Evolutionary conservation across 2,797 vertebrate genomes (phyloP).

Genomic region (Tauraco hartlaubi): DNA sequence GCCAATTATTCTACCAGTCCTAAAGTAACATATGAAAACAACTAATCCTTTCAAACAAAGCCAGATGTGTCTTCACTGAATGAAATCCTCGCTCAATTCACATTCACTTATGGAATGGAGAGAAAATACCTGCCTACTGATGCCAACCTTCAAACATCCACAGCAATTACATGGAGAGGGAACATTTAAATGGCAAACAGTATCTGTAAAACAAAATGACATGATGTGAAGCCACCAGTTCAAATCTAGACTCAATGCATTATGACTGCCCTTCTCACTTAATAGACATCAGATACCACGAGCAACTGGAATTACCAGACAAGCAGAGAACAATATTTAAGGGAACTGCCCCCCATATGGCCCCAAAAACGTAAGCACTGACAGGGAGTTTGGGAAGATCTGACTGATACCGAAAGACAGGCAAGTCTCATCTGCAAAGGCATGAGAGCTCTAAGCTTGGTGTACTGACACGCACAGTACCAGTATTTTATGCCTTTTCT

Average conservation of each 20-base stretch:
- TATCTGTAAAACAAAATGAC: constrained; percentile 25
- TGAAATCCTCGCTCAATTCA: constrained; percentile 14
- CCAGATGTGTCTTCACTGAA: not conserved
- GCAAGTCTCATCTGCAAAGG: not conserved
- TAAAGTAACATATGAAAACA: constrained; percentile 42
- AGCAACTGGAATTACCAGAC: not conserved
- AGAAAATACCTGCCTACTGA: not conserved
- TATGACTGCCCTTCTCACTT: constrained; percentile 43
- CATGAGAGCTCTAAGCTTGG: not conserved
- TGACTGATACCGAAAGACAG: not conserved
- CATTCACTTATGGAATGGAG: not conserved
- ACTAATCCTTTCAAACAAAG: constrained; percentile 35
- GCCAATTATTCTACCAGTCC: constrained; percentile 43
- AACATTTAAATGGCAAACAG: constrained; percentile 27
- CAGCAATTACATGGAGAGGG: not conserved
- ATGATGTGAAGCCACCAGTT: constrained; percentile 6
- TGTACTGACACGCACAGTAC: not conserved
- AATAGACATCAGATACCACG: not conserved
- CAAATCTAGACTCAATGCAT: not conserved
- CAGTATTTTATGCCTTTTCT: not conserved
- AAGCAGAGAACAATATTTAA: constrained; percentile 2
- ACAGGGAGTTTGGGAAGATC: not conserved
- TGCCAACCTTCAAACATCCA: not conserved
- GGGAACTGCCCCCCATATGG: not conserved
- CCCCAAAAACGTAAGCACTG: not conserved